Base-by-base conservation (phyloP, 2,888 invertebrate genomes). In the Pseudococcus longispinus region DNA sequence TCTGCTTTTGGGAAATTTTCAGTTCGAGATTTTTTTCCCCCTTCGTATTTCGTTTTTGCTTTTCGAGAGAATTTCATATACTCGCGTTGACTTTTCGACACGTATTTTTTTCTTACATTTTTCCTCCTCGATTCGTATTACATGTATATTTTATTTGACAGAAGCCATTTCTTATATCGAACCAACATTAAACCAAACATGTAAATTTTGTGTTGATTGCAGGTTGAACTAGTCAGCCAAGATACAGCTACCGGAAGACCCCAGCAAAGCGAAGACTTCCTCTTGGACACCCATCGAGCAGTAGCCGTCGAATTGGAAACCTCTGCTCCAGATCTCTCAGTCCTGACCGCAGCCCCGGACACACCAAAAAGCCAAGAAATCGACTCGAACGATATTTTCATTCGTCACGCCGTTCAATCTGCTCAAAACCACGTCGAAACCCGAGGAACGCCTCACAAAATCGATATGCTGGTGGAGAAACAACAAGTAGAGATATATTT, bases 261-360 rank as follows among this genome's bases (percentile, higher is more conserved):
- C 2, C 86, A 88, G 65, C 87, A 88, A 83, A 88, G 87, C 51
- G 87, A 88, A 83, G 87, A 88, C 23, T 86, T 88, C 55, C 42
- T 88, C 18, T 51, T 88, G 51, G 87, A 88, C 42, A 88, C 87
- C 8, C 87, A 88, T 51, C 83, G 87, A 26, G 87, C 87, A n/a
- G 74, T 88, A 4, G 87, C 86, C 18, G 87, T 88, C 18, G 87
- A 88, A 70, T 32, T 88, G 37, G 87, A 88, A 42, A 88, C 87
- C 32, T 65, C 87, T 11, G 29, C 85, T 18, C 85, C 85, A n/a
- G 70, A 85, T 51, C 18, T 77, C 20, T 42, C 77, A 20, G 85
- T 77, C 20, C 51, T 51, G 18, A 51, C 44, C 11, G 74, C 60
- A 23, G 37, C 26, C 2, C 84, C 65, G 23, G 65, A 84, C n/a